Percentiles rank a stretch among this genome's conserved stretches.
Evolutionary conservation across 2,888 invertebrate genomes (phyloP).

Genomic region (Ophion costatus): DNA sequence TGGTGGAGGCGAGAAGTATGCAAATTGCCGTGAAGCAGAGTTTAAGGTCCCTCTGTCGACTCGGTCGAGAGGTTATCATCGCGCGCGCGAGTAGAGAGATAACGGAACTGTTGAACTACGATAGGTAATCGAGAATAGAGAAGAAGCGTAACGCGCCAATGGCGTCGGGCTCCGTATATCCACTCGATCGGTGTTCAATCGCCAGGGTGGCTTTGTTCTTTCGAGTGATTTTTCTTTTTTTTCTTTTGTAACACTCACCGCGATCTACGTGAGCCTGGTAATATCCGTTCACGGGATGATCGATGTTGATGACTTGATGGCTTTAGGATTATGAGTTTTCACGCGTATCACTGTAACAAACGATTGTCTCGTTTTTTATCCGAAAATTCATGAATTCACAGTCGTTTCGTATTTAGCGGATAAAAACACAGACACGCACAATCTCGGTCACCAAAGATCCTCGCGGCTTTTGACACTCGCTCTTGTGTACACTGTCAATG

Average conservation of each 20-base stretch:
- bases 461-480: background rate
- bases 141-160: constrained; percentile 62
- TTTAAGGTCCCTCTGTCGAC: no score
- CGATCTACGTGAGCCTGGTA: constrained; percentile 13
- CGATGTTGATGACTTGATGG: background rate
- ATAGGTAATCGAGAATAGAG: constrained; percentile 36
- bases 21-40: no score
- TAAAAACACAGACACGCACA: background rate
- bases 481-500: constrained; percentile 9
- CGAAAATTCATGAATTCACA: background rate
- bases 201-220: constrained; percentile 46
- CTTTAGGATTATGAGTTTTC: no score
- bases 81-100: constrained; percentile 66
- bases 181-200: constrained; percentile 62
- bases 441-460: constrained; percentile 23
- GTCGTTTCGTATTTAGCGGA: background rate
- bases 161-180: constrained; percentile 64
- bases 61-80: constrained; percentile 63
- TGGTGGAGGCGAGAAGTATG: no score
- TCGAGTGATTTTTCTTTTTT: background rate
- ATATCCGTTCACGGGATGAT: background rate
- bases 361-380: background rate
- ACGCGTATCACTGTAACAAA: no score
- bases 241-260: constrained; percentile 25
- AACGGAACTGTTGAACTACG: constrained; percentile 71